These are phyloP conservation scores for Patiria pectinifera DNA, from an alignment of 53 echinoderm and acorn worm species.

Conservation along the genomic window DNA sequence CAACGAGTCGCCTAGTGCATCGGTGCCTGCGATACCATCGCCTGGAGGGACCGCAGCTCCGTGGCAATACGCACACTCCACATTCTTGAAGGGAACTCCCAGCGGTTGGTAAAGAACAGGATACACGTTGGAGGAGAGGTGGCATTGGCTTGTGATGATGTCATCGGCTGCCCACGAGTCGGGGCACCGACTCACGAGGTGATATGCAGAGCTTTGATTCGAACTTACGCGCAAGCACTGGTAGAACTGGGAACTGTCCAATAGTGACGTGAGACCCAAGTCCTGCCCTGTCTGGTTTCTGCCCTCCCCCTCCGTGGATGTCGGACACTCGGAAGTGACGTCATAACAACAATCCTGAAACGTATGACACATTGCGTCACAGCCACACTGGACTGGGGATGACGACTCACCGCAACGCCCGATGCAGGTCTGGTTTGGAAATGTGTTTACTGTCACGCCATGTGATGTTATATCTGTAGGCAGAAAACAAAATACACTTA, in stretches of 20 bases:
- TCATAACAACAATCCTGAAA: constrained; percentile 30
- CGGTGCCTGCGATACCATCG: no score
- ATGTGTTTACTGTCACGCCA: background rate
- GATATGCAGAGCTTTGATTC: background rate
- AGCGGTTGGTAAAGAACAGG: constrained; percentile 11
- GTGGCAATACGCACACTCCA: background rate
- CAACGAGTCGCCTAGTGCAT: no score
- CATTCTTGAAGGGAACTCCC: background rate
- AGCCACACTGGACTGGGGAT: background rate
- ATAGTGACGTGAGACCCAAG: background rate
- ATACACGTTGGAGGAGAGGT: background rate
- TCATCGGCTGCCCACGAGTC: background rate
- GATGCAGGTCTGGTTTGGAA: background rate
- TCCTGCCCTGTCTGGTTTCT: background rate
- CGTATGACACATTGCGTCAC: constrained; percentile 5
- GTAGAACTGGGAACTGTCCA: no score
- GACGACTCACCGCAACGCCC: constrained; percentile 7
- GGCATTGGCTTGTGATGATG: background rate
- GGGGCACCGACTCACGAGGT: constrained; percentile 10
- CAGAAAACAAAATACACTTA: background rate
- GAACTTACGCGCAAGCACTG: background rate
- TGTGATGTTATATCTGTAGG: background rate
- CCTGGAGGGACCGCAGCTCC: no score
- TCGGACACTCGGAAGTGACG: background rate
- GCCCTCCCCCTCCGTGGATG: no score